Conservation (phyloP, 2,797 vertebrate genomes). For the Atherinosoma microstoma region DNA sequence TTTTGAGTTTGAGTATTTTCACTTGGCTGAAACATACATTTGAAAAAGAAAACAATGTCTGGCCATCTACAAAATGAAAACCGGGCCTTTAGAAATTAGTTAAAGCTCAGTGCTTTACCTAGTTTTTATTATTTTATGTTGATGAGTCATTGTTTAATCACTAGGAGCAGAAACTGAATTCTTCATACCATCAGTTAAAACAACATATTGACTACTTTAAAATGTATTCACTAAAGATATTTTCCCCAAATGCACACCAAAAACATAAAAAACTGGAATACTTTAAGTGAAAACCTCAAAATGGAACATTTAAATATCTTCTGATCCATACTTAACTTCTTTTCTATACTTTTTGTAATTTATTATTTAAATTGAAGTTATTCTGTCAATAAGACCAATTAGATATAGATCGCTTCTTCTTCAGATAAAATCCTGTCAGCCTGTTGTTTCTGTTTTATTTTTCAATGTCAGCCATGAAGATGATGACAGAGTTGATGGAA, state of each 20-base stretch:
- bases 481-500: slow-evolving; percentile 88
- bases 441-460: slow-evolving; percentile 8
- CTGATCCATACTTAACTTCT: not conserved
- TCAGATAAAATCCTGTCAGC: not conserved
- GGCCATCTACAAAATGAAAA: not conserved
- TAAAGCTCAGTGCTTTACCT: not conserved
- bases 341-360: not conserved
- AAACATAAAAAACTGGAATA: too few relatives aligned
- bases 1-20: not conserved
- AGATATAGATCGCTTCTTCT: too few relatives aligned
- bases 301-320: too few relatives aligned
- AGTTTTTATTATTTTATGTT: too few relatives aligned
- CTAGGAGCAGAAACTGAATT: too few relatives aligned
- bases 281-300: too few relatives aligned
- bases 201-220: too few relatives aligned
- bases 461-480: slow-evolving; percentile 84
- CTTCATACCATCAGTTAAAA: too few relatives aligned
- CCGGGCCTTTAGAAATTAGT: not conserved
- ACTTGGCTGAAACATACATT: not conserved
- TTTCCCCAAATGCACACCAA: too few relatives aligned
- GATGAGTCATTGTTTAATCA: too few relatives aligned
- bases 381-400: not conserved
- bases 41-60: not conserved
- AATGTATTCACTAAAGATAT: too few relatives aligned
- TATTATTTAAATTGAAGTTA: not conserved